These are phyloP conservation scores for Pachycephala philippinensis DNA, from an alignment of 2,113 vertebrate genomes.

Conservation along the genomic window DNA sequence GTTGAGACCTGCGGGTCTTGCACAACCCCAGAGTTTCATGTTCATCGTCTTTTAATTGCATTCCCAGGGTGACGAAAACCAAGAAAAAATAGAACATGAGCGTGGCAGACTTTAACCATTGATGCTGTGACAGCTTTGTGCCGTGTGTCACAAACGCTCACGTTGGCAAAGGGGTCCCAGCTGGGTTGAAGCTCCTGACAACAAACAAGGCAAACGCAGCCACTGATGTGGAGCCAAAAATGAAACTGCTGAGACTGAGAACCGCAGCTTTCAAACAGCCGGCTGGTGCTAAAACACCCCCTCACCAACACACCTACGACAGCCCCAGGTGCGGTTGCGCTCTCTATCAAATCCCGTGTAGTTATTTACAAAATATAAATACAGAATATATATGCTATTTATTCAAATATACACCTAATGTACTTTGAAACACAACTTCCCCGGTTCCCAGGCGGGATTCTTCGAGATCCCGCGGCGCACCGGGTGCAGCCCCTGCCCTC, in stretches of 20 bases:
- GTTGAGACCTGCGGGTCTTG: neutral
- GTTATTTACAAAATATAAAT: neutral
- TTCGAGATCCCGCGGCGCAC: fast-evolving
- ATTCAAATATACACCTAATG: fast-evolving
- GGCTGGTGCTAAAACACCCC: neutral
- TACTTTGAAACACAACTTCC: neutral
- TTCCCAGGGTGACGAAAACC: neutral
- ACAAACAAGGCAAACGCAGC: neutral
- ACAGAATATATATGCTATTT: fast-evolving
- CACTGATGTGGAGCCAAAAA: neutral
- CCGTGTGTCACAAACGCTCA: fast-evolving
- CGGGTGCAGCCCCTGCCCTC: fast-evolving
- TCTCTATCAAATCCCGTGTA: fast-evolving
- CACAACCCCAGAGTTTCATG: neutral
- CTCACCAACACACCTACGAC: neutral
- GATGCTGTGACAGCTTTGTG: neutral
- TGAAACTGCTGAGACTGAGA: neutral
- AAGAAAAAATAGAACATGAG: neutral
- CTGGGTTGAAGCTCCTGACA: neutral
- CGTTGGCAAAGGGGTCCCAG: fast-evolving
- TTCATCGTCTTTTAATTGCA: fast-evolving
- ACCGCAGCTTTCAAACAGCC: neutral
- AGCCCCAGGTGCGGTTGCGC: fast-evolving
- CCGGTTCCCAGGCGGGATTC: neutral
- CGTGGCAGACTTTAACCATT: fast-evolving